A percentile compares a stretch with the other conserved stretches of the same genome.
These are phyloP conservation scores for Harpagifer antarcticus DNA, from an alignment of 2,797 vertebrate genomes.

Conservation along the genomic window DNA sequence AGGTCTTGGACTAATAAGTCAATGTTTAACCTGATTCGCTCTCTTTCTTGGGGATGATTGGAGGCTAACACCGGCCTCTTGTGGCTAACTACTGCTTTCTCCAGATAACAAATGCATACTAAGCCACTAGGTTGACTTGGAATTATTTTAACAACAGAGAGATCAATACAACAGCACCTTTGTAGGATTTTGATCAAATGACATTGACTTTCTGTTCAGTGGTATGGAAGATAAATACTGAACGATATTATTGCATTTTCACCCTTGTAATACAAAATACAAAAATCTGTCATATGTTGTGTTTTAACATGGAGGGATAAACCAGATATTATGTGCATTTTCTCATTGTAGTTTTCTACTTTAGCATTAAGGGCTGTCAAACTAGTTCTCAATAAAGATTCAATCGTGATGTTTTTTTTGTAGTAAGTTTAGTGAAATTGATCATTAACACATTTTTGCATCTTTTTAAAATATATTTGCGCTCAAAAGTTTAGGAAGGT, in stretches of 20 bases:
- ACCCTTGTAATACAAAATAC: too few relatives aligned
- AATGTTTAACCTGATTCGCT: background rate
- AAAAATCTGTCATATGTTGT: background rate
- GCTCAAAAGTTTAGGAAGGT: too few relatives aligned
- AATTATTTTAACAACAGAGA: background rate
- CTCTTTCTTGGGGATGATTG: background rate
- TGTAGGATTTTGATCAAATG: too few relatives aligned
- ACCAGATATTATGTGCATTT: background rate
- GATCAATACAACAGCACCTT: too few relatives aligned
- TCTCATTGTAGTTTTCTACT: background rate
- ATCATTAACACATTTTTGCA: too few relatives aligned
- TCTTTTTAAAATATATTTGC: too few relatives aligned
- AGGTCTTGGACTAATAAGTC: background rate
- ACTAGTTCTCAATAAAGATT: too few relatives aligned
- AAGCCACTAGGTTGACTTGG: background rate
- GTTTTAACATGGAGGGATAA: background rate
- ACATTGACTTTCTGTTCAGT: too few relatives aligned
- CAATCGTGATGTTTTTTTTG: too few relatives aligned
- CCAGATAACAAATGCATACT: background rate
- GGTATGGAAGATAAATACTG: too few relatives aligned
- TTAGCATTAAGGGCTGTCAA: background rate
- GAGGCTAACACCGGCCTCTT: slow-evolving; percentile 54
- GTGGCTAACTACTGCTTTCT: slow-evolving; percentile 46
- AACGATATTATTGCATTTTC: too few relatives aligned
- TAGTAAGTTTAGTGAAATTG: too few relatives aligned